Conservation (phyloP, 1,140 invertebrate genomes). For the Drosophila pseudoobscura region DNA sequence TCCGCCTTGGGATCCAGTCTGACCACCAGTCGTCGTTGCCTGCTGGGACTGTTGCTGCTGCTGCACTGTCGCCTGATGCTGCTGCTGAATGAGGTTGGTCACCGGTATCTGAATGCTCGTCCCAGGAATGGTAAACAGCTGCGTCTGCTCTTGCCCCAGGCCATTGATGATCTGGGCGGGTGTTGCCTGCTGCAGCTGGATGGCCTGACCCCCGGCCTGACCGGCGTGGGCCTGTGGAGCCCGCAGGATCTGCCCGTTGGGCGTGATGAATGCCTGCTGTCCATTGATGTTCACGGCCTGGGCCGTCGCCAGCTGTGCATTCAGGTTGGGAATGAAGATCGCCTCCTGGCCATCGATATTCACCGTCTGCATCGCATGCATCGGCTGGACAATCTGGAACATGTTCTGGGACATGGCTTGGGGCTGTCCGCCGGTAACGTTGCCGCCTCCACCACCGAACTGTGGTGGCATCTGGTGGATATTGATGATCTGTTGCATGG, state of each 20-base stretch:
- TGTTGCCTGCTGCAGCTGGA: conserved; percentile 68
- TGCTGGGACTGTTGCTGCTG: conserved; percentile 44
- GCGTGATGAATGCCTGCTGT: conserved; percentile 84
- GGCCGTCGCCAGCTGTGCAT: conserved; percentile 67
- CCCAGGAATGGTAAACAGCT: conserved; percentile 85
- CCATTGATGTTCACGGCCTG: conserved; percentile 80
- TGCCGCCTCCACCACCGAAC: conserved; percentile 50
- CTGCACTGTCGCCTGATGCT: conserved; percentile 54
- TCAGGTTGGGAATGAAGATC: conserved; percentile 90
- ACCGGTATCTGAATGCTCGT: conserved; percentile 86
- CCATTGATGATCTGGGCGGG: conserved; percentile 83
- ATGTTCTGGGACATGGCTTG: conserved; percentile 67
- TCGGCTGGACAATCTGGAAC: conserved; percentile 82
- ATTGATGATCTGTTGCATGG: conserved; percentile 78
- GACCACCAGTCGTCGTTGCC: conserved; percentile 18
- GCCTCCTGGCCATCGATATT: conserved; percentile 97
- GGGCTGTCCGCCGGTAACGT: conserved; percentile 17
- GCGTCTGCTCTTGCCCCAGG: conserved; percentile 84
- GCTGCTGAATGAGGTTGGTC: conserved; percentile 64
- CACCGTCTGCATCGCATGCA: conserved; percentile 90
- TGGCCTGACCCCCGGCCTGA: conserved; percentile 45
- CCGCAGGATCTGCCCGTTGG: conserved; percentile 87
- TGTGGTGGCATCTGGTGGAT: conserved; percentile 76
- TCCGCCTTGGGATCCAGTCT: conserved; percentile 2
- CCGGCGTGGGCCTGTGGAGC: conserved; percentile 79